Base-by-base conservation (phyloP, 2,888 invertebrate species). In the Cosmia pyralina region DNA sequence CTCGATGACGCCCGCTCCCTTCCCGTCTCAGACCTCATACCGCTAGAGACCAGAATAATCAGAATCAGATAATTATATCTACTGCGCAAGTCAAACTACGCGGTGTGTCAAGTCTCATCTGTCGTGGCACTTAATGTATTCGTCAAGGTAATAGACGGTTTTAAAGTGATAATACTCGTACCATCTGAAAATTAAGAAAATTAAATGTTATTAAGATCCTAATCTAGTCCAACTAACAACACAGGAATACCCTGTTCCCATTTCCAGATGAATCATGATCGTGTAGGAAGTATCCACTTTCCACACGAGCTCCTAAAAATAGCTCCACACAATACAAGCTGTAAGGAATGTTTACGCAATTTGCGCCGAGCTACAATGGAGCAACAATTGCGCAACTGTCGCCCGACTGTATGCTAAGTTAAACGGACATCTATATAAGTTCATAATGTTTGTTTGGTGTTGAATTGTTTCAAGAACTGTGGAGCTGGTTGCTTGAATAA, bases 341-440 rank as follows among this genome's bases (percentile, higher is more conserved):
- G 62, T 63, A 17, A 60, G 79, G 72, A 79, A 75, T 53, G 72
- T 48, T 60, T 41, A 19, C 10, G 52, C 71, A 53, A 71, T 22
- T 55, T 22, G 11, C 44, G 72, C 48, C 19, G 2, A n/a, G 60
- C 48, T 64, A 82, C 83, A 79, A 53, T 75, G 53, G 74, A 60
- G 71, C 73, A 69, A 74, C 69, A 62, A 65, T 85, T 76, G 74
- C 72, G 68, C 85, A 79, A 85, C 82, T 84, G 74, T 77, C 50
- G 64, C 65, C 44, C 67, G 60, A 69, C 69, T 83, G 63, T 41
- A 52, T 72, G 53, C 22, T 75, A 44, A 75, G 10, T 41, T 72
- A 53, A 44, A 55, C 60, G 53, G 72, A 71, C 79, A 79, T 71
- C 41, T 71, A 52, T 79, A 71, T 34, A 34, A 17, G 46, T 79